A percentile compares a stretch with the other conserved stretches of the same genome.
These are phyloP conservation scores for Tigriopus japonicus DNA, from an alignment of 1,140 invertebrate species.

Conservation along the genomic window DNA sequence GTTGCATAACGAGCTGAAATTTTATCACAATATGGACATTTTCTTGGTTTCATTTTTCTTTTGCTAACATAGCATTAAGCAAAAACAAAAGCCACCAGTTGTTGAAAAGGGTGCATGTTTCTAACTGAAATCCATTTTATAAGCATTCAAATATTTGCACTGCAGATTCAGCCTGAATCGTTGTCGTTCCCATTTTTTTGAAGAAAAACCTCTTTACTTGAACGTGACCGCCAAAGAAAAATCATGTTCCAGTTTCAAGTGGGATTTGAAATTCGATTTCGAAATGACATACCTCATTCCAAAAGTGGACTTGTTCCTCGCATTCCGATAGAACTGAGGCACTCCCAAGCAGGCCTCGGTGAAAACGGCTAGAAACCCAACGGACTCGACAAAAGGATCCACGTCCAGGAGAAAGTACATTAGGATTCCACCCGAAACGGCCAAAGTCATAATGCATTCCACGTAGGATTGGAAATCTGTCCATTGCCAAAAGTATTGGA, in stretches of 20 bases:
- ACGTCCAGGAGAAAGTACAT: constrained; percentile 72
- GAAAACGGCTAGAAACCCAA: constrained; percentile 84
- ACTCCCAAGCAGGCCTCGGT: constrained; percentile 89
- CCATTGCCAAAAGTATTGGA: constrained; percentile 94
- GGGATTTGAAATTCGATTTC: no score
- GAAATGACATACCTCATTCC: constrained; percentile 69
- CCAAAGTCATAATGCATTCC: constrained; percentile 74
- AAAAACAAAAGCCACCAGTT: no score
- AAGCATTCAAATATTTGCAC: no score
- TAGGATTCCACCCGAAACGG: constrained; percentile 51
- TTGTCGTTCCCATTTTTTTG: neutral
- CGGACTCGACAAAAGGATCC: constrained; percentile 57
- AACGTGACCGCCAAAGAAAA: neutral
- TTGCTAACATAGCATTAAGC: no score
- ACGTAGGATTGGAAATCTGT: constrained; percentile 92
- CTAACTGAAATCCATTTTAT: no score
- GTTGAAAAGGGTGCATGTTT: no score
- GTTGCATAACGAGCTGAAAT: no score
- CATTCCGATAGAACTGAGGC: constrained; percentile 79
- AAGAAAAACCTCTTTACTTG: neutral
- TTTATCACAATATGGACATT: no score
- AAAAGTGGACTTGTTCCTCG: constrained; percentile 67
- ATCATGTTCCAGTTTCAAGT: neutral
- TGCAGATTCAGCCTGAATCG: neutral
- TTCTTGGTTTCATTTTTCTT: no score